Base-by-base conservation (phyloP, 2,113 vertebrate species). In the Hippoglossus stenolepis region DNA sequence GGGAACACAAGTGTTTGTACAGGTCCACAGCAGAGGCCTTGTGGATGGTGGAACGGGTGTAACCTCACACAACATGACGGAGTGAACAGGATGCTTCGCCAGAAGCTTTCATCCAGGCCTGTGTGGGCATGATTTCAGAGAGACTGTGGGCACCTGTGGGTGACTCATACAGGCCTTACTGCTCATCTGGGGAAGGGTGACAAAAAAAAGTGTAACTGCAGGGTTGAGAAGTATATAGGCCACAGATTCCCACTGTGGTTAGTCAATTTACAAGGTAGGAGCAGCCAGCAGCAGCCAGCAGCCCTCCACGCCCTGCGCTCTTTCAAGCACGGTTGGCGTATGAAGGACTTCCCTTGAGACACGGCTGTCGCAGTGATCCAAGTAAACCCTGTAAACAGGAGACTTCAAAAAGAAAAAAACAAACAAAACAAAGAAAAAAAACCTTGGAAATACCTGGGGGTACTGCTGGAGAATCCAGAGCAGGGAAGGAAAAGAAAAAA, bases 61-160 rank as follows among this genome's bases (percentile, higher is more conserved):
- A 70, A 31, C 66, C 63, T 69, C 71, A 31, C 59, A 40, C 40
- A 87, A 53, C 51, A 7, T 53, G 20, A n/a, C 20, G 7, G 51
- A 49, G 51, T 11, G 51, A 54, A 62, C 54, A 82, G 78, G 61
- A 63, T 1, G 67, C 68, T 49, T 68, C 31, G 47, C 47, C 4
- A 28, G 72, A 65, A 80, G 57, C 74, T 77, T 86, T 78, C 64
- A 82, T 75, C 82, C 10, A 49, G 62, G 74, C 77, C 65, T 63
- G 82, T 81, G 75, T 77, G 76, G 84, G 70, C 64, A 83, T 5
- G 58, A 40, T 74, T 61, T 65, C 38, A 65, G 26, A 62, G 75
- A 74, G 65, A 26, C 58, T 80, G 66, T 70, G 65, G 73, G 73
- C 74, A 84, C 77, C 77, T 77, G 65, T 65, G 53, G 65, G 23